A percentile compares a stretch with the other conserved stretches of the same genome.
phyloP scores from a whole-genome alignment of 2,113 vertebrate species.

The Poeciliopsis occidentalis region DNA sequence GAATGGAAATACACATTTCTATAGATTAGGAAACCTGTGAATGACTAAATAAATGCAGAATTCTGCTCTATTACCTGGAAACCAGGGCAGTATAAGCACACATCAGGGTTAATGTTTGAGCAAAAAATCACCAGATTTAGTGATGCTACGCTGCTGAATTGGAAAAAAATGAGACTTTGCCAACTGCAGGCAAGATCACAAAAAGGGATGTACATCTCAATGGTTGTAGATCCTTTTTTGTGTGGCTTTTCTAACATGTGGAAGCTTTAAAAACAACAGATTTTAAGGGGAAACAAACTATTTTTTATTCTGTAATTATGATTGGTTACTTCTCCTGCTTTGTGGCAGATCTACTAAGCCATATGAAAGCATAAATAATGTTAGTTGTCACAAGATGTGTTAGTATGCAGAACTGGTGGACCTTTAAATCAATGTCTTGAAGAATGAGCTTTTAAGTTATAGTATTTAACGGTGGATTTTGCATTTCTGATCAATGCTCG shows the following conservation, averaged over 20 bases:
- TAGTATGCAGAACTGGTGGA: neutral
- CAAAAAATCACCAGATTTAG: neutral
- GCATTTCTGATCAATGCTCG: neutral
- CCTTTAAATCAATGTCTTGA: neutral
- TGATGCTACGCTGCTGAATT: neutral
- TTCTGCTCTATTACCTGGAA: neutral
- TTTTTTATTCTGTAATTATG: no score
- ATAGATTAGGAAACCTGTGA: neutral
- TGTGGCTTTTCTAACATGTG: no score
- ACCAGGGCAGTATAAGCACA: neutral
- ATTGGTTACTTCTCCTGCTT: neutral
- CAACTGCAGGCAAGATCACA: neutral
- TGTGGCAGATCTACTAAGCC: neutral
- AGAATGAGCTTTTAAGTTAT: neutral
- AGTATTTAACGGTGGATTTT: neutral
- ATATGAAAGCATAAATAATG: neutral
- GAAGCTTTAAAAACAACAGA: no score
- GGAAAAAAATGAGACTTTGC: neutral
- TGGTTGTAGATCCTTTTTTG: no score
- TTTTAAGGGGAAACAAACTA: no score
- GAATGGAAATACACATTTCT: neutral
- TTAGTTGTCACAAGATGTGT: neutral
- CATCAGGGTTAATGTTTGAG: neutral
- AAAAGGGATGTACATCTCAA: neutral
- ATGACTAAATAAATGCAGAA: neutral